Evolutionary conservation across 2,888 invertebrate species (phyloP).

Genomic region (Eupithecia centaureata): DNA sequence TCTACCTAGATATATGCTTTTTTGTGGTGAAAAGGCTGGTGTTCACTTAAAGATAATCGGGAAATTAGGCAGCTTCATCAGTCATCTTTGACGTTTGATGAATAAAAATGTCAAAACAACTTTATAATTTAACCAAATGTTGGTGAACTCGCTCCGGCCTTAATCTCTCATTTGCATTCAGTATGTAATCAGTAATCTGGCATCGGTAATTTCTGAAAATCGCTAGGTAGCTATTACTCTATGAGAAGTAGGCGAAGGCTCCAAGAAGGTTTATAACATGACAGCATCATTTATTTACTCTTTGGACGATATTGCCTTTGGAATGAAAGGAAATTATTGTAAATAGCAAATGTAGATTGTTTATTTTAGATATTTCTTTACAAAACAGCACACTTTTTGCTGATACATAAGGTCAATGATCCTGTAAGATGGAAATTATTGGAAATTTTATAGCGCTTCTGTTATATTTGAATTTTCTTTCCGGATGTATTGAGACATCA

Average conservation of each 20-base stretch:
- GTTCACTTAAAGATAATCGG: too few species aligned
- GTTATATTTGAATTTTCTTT: slow-evolving; percentile 18
- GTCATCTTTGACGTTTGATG: too few species aligned
- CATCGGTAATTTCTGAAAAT: too few species aligned
- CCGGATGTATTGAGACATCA: slow-evolving; percentile 1
- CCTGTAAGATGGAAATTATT: slow-evolving; percentile 21
- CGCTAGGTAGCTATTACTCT: too few species aligned
- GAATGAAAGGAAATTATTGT: slow-evolving; percentile 16
- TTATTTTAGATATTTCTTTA: slow-evolving; percentile 5
- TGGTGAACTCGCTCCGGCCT: too few species aligned
- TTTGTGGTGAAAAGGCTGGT: too few species aligned
- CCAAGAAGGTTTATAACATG: background rate
- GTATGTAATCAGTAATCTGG: too few species aligned
- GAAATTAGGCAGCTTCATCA: too few species aligned
- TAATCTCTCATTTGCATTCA: too few species aligned
- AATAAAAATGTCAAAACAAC: too few species aligned
- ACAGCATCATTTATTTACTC: background rate
- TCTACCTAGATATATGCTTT: too few species aligned
- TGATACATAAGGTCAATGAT: background rate
- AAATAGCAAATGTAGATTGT: slow-evolving; percentile 4
- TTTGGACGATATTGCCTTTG: slow-evolving; percentile 1
- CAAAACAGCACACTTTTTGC: background rate
- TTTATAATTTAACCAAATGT: too few species aligned
- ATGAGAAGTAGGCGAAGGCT: background rate
- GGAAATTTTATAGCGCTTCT: slow-evolving; percentile 13